Base-by-base conservation (phyloP, 2,888 invertebrate species). In the Molorchus minor region DNA sequence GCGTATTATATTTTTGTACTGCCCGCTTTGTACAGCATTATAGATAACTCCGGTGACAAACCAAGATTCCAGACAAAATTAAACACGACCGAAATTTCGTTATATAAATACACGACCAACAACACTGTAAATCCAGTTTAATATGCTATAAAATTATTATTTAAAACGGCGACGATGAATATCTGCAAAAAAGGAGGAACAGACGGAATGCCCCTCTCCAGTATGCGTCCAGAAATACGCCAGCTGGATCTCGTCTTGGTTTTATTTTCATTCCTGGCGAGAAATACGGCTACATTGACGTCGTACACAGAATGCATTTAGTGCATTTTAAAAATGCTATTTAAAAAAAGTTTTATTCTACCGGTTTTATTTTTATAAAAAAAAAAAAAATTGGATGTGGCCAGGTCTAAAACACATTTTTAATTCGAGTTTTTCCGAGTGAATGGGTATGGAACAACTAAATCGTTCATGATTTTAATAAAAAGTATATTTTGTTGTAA, bases 191-290 rank as follows among this genome's bases (percentile, higher is more conserved):
- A 46, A 16, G 2, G n/a, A 33, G 19, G 10, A 46, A n/a, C 33
- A 25, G 19, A 30, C 52, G 21, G 29, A 52, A 52, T 36, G 52
- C 21, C 52, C n/a, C 41, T 52, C 40, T 36, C n/a, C n/a, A 30
- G 41, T 41, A 52, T 52, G 52, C 41, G 41, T 52, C 52, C 52
- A 52, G 41, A 52, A 52, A 52, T 52, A 52, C 30, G 19, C 41
- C 13, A 29, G 13, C n/a, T 25, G 49, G 17, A 3, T 10, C 33
- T 52, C 17, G 40, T 52, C 30, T 40, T 52, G 25, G n/a, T 51
- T 40, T 41, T 13, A 19, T 52, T 40, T 38, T 19, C 38, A 38
- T 38, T 36, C 49, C 30, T 19, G 17, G 21, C 36, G 29, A 52
- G 52, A 41, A 52, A 30, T 30, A 30, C 41, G 19, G 52, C 29